Conservation (phyloP, 1,140 invertebrate species). For the Eulimnadia texana region DNA sequence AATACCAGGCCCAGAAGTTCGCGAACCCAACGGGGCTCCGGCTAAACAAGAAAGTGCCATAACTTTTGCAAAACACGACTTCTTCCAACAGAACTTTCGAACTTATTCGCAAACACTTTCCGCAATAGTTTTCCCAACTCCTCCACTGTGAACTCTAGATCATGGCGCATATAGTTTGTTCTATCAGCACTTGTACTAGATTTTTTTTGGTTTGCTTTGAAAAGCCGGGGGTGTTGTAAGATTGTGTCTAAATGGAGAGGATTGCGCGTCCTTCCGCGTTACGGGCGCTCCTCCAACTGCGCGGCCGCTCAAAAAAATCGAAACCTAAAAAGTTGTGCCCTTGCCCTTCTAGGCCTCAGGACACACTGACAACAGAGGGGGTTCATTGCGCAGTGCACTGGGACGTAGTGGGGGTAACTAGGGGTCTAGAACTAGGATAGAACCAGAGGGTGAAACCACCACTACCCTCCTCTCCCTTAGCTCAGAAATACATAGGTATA, state of each 20-base stretch:
- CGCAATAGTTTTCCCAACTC: not conserved
- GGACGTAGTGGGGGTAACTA: too few relatives aligned
- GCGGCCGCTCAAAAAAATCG: not conserved
- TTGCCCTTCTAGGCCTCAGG: not conserved
- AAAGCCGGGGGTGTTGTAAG: too few relatives aligned
- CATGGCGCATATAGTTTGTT: too few relatives aligned
- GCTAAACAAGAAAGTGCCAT: not conserved
- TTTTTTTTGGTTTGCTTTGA: not conserved
- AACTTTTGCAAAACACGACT: not conserved
- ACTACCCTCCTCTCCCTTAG: too few relatives aligned
- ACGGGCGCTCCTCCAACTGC: not conserved
- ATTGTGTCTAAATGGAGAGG: not conserved
- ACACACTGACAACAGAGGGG: not conserved
- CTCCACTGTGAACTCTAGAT: too few relatives aligned
- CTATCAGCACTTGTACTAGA: not conserved
- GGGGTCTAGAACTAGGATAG: too few relatives aligned
- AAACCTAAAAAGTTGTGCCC: not conserved
- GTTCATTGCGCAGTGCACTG: not conserved
- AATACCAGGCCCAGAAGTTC: not conserved
- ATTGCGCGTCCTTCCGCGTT: not conserved
- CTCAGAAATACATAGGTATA: too few relatives aligned
- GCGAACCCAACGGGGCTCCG: not conserved
- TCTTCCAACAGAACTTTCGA: not conserved
- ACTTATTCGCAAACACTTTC: not conserved
- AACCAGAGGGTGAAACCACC: too few relatives aligned